phyloP scores from a whole-genome alignment of 2,797 vertebrate species.

The Cercopithecus petaurista region DNA sequence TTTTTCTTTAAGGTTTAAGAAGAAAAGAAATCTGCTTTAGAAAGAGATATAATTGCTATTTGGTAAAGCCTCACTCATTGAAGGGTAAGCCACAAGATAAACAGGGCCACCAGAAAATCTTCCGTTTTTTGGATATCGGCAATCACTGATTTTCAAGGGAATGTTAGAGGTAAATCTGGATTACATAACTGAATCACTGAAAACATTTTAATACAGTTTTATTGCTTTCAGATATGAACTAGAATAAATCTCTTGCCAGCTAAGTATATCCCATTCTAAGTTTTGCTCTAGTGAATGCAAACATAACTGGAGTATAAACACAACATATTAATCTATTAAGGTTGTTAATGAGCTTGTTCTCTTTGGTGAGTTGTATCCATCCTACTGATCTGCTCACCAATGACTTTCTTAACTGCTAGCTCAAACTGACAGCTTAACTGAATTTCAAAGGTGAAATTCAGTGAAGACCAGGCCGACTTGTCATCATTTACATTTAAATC shows the following conservation, averaged over 20 bases:
- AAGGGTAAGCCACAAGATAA: not conserved
- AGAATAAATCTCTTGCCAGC: not conserved
- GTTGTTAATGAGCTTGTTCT: not conserved
- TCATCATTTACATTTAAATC: not conserved
- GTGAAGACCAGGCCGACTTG: not conserved
- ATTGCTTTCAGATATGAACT: not conserved
- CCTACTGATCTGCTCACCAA: not conserved
- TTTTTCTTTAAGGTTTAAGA: not conserved
- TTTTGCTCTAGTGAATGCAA: not conserved
- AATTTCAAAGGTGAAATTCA: not conserved
- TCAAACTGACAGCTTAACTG: not conserved
- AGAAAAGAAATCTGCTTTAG: not conserved
- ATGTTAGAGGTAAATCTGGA: not conserved
- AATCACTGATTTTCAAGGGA: not conserved
- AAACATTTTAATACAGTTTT: not conserved
- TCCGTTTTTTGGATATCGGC: not conserved
- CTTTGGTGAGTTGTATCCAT: not conserved
- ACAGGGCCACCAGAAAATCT: not conserved
- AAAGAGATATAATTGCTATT: not conserved
- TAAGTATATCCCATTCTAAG: not conserved
- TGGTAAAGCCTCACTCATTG: not conserved
- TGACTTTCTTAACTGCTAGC: not conserved
- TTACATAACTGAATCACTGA: not conserved
- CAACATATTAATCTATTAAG: not conserved
- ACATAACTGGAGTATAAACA: not conserved